Conservation (phyloP, 2,888 invertebrate genomes). For the Vanessa cardui region DNA sequence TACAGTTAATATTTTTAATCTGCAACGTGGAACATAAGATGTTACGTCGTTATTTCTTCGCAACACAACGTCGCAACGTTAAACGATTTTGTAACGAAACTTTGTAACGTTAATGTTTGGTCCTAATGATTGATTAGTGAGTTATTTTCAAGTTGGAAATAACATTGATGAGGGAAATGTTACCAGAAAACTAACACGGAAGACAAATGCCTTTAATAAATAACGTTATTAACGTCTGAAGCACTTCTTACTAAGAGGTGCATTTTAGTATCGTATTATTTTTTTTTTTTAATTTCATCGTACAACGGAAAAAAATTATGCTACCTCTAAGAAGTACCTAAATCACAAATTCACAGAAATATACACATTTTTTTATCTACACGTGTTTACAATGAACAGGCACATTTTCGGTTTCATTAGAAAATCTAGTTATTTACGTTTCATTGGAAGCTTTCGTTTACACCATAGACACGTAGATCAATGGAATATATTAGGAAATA, state of each 20-base stretch:
- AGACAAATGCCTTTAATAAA: not conserved
- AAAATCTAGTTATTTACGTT: conserved; percentile 32
- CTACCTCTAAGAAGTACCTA: conserved; percentile 6
- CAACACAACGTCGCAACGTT: too few species aligned
- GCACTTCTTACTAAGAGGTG: conserved; percentile 6
- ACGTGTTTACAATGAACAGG: conserved; percentile 42
- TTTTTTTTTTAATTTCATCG: not conserved
- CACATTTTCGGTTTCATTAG: conserved; percentile 46
- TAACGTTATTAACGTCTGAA: conserved; percentile 6
- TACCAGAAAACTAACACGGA: not conserved
- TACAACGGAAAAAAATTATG: not conserved
- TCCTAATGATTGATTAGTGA: too few species aligned
- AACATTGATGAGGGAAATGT: not conserved
- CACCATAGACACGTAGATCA: conserved; percentile 16
- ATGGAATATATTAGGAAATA: not conserved
- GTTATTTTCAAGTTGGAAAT: not conserved
- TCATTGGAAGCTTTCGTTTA: conserved; percentile 22
- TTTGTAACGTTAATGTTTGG: too few species aligned
- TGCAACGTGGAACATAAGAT: too few species aligned
- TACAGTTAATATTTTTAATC: too few species aligned
- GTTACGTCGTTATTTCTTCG: too few species aligned
- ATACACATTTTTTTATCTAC: conserved; percentile 35
- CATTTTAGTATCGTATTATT: not conserved
- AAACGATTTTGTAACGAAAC: too few species aligned
- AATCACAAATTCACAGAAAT: conserved; percentile 42